phyloP scores from a whole-genome alignment of 2,888 invertebrate species.

The Tuberolachnus salignus region DNA sequence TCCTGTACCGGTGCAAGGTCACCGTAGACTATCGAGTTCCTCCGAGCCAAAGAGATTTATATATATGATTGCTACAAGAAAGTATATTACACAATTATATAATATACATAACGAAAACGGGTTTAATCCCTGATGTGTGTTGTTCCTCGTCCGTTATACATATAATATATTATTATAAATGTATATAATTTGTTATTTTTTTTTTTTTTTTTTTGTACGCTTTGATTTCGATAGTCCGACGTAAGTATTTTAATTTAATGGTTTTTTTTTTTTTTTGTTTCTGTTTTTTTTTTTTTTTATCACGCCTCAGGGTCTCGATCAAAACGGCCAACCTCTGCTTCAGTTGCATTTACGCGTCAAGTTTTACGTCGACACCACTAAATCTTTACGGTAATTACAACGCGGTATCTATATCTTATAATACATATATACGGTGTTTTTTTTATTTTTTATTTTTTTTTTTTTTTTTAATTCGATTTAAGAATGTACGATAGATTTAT shows the following conservation, averaged over 20 bases:
- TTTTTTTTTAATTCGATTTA: not conserved
- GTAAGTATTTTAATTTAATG: conserved; percentile 28
- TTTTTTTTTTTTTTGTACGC: not conserved
- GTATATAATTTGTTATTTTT: too few species aligned
- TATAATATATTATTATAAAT: conserved; percentile 15
- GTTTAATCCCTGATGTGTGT: conserved; percentile 43
- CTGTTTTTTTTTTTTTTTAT: conserved; percentile 58
- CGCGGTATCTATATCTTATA: conserved; percentile 5
- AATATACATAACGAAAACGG: conserved; percentile 20
- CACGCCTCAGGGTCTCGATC: conserved; percentile 79
- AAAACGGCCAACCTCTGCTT: conserved; percentile 86
- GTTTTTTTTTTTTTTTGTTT: too few species aligned
- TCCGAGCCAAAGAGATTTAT: conserved; percentile 17
- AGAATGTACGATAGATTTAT: not conserved
- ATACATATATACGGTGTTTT: not conserved
- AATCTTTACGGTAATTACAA: conserved; percentile 73
- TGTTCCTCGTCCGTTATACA: conserved; percentile 5
- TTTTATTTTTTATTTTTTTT: too few species aligned
- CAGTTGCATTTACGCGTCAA: conserved; percentile 90
- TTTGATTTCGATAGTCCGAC: not conserved
- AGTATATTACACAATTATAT: conserved; percentile 28
- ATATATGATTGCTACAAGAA: conserved; percentile 13
- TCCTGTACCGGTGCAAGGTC: conserved; percentile 24
- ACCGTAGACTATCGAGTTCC: conserved; percentile 31
- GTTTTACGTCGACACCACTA: conserved; percentile 91